Evolutionary conservation across 2,113 vertebrate species (phyloP).

Genomic region (Elanus axillaris): DNA sequence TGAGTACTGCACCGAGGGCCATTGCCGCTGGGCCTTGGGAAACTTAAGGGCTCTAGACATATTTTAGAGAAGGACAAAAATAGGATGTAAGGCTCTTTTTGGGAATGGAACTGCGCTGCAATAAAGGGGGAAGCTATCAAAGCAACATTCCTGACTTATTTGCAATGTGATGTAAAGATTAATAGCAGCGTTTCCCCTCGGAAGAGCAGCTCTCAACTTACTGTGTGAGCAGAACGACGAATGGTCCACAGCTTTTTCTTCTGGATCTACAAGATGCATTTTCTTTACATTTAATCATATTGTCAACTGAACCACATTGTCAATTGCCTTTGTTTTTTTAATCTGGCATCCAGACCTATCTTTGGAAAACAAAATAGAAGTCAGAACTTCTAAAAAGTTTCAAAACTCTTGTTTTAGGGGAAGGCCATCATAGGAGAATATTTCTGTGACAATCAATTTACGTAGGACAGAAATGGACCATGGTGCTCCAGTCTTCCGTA

Average conservation of each 20-base stretch:
- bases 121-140: neutral
- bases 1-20: neutral
- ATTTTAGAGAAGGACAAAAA: neutral
- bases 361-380: neutral
- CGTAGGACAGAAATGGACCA: neutral
- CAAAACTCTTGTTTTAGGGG: neutral
- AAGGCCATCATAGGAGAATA: neutral
- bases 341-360: neutral
- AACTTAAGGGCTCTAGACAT: neutral
- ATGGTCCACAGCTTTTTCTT: neutral
- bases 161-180: neutral
- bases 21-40: neutral
- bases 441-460: neutral
- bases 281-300: neutral
- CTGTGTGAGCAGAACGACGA: neutral
- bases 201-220: neutral
- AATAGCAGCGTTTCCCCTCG: neutral
- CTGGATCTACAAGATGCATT: neutral
- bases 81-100: neutral
- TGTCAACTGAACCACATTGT: neutral
- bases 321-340: neutral
- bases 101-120: neutral
- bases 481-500: neutral
- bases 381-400: neutral
- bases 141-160: neutral